Conservation (phyloP, 2,797 vertebrate species). For the Enteromius unitaeniatus region DNA sequence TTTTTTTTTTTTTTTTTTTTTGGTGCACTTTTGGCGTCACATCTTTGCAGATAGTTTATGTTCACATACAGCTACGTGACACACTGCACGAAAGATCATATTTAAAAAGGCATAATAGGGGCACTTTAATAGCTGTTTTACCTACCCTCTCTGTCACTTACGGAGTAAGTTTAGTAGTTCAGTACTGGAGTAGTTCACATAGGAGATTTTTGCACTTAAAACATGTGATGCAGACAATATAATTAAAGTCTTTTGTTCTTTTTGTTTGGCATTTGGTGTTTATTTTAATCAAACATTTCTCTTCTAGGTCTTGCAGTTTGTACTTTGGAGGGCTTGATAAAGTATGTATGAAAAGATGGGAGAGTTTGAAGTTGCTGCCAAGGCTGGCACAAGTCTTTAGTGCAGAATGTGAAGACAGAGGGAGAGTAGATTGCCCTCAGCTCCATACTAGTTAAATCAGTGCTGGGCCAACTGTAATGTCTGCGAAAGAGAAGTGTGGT, state of each 20-base stretch:
- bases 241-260: not conserved
- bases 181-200: not conserved
- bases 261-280: not conserved
- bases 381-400: slow-evolving; percentile 37
- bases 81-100: too few relatives aligned
- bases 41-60: too few relatives aligned
- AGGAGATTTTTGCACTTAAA: slow-evolving; percentile 1
- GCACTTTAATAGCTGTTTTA: not conserved
- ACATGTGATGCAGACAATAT: too few relatives aligned
- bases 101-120: too few relatives aligned
- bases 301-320: not conserved
- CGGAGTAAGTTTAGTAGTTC: not conserved
- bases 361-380: slow-evolving; percentile 54
- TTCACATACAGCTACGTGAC: too few relatives aligned
- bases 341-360: slow-evolving; percentile 53
- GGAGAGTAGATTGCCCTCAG: slow-evolving; percentile 17
- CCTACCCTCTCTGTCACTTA: not conserved
- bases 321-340: not conserved
- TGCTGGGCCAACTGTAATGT: slow-evolving; percentile 23
- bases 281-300: not conserved
- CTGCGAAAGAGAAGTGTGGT: not conserved
- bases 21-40: too few relatives aligned
- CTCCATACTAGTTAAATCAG: slow-evolving; percentile 8
- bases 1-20: too few relatives aligned
- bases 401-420: slow-evolving; percentile 41